Evolutionary conservation across 2,888 invertebrate genomes (phyloP), one percentile per base, ranked within the genome.

Genomic region (Thyatira batis): DNA sequence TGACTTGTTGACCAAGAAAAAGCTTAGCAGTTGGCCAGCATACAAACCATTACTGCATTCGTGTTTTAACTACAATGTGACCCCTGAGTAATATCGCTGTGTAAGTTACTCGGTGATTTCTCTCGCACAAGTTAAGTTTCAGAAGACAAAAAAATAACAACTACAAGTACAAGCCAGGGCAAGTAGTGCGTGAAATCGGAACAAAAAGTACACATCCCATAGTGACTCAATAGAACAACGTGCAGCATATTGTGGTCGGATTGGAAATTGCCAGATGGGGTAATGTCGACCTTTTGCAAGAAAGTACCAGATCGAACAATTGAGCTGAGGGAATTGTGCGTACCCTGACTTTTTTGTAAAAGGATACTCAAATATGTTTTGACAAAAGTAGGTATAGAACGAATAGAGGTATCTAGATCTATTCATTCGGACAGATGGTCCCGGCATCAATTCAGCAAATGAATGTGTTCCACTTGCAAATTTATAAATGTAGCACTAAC

Each of bases 401-500:
- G 11, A 33, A 33, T 13, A 30, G 28, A 30, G 9, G 9, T 30
- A n/a, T n/a, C n/a, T n/a, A 33, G 17, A 39, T 13, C 17, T 39
- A 17, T 6, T 39, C 39, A 39, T 17, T 39, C 17, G 17, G 33
- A 13, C 33, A 13, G 13, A 33, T 33, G 13, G 2, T 33, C 33
- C 33, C n/a, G 5, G 8, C 39, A 39, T 39, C 39, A 39, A 39
- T 39, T 39, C 39, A 39, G 13, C 17, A 39, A 39, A 39, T 39
- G 39, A 39, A 39, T 39, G 17, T 39, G 39, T 8, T 39, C 39
- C 39, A 39, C 39, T 39, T 39, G 39, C 39, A 39, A 39, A 39
- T 39, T 39, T 20, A 52, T 48, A 48, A 52, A 48, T 39, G 20
- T 49, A 48, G 48, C 25, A 39, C 43, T 39, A 46, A 30, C 44